Evolutionary conservation across 2,888 invertebrate genomes (phyloP).

Genomic region (Pocota personata): DNA sequence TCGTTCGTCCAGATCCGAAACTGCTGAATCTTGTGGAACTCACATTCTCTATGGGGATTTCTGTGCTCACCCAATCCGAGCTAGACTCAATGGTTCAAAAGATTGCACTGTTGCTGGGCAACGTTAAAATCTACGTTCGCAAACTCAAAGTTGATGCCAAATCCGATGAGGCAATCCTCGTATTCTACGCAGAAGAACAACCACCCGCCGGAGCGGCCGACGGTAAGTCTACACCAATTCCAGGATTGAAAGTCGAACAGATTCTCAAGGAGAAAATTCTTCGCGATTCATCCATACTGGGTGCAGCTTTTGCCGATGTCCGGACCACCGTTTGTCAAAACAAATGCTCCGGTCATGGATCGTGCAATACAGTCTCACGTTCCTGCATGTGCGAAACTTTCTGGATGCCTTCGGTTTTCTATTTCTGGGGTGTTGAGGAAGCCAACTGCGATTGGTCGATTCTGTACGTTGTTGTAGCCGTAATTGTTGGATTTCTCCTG

Average conservation of each 20-base stretch:
- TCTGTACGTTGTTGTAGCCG: constrained; percentile 93
- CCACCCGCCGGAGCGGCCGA: constrained; percentile 75
- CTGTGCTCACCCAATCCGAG: constrained; percentile 86
- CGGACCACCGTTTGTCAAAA: constrained; percentile 95
- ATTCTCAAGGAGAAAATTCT: constrained; percentile 87
- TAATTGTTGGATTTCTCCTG: constrained; percentile 85
- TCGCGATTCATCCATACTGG: constrained; percentile 88
- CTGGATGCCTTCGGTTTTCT: constrained; percentile 95
- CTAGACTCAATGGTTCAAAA: constrained; percentile 89
- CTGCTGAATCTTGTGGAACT: constrained; percentile 91
- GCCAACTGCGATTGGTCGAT: constrained; percentile 97
- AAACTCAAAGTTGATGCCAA: constrained; percentile 85
- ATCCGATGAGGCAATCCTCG: constrained; percentile 86
- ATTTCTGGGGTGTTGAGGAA: constrained; percentile 86
- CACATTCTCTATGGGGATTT: constrained; percentile 90
- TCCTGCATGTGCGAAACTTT: constrained; percentile 96
- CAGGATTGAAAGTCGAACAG: constrained; percentile 87
- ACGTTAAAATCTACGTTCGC: constrained; percentile 86
- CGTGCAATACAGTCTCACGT: constrained; percentile 92
- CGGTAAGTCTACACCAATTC: constrained; percentile 81
- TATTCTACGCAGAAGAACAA: constrained; percentile 86
- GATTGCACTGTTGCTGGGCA: constrained; percentile 90
- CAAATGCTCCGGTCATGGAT: constrained; percentile 95
- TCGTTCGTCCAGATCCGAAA: constrained; percentile 91
- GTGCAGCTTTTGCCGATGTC: constrained; percentile 88